Evolutionary conservation across 2,797 vertebrate genomes (phyloP), one percentile per base, ranked within the genome.

Genomic region (Epinephelus malabaricus): DNA sequence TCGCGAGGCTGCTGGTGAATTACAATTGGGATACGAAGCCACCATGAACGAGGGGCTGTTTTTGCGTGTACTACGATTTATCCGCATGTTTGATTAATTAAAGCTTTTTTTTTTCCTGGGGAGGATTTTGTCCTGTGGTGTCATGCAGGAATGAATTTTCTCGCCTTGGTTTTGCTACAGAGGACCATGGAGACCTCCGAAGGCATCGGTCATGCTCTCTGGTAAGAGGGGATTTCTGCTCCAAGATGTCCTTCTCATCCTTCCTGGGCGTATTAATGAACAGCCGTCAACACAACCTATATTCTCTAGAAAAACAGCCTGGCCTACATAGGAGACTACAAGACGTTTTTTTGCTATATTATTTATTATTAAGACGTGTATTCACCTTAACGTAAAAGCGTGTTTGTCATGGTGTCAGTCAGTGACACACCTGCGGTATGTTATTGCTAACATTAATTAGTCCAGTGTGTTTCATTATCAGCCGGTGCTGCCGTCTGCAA

Each of bases 151-250:
- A 90, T 84, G 79, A 10, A 76, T 79, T 76, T 82, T 54, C 49
- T 67, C 69, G 66, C 59, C 75, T 81, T 15, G 76, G 63, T 68
- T 73, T 77, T 74, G 78, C 79, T 66, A 53, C 80, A 81, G 81
- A 91, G 85, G 82, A 90, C 87, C 88, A 75, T 43, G 91, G 87
- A 93, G 85, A 93, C 89, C 90, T 89, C 87, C 60, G 79, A 63
- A 88, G 82, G 67, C 91, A 69, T 92, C 92, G 90, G 92, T 90
- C 92, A 92, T 93, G 92, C 89, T 90, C 90, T 81, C 73, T 84
- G 92, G 94, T 94, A 94, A 92, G 91, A 82, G 12, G 71, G 69
- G 69, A 4, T 79, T 78, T 18, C 68, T 70, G 69, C 83, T 83
- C 71, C 69, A 78, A 83, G 54, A 91, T 91, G 87, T 91, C 86